These are phyloP conservation scores for Drosophila baimaii DNA, from an alignment of 1,140 invertebrate species.

Conservation along the genomic window DNA sequence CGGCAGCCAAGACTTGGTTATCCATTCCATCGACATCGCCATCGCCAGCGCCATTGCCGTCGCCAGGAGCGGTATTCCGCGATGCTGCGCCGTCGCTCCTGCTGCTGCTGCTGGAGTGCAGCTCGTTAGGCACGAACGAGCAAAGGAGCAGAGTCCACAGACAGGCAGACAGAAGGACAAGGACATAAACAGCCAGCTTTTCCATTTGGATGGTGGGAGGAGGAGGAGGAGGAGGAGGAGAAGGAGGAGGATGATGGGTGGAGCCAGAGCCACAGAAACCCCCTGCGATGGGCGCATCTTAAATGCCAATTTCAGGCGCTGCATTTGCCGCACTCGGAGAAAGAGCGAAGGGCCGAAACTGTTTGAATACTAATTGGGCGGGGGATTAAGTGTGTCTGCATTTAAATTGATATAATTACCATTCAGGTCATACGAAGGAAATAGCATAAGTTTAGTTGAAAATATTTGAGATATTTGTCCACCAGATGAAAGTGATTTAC, in stretches of 20 bases:
- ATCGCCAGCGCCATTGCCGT: constrained; percentile 28
- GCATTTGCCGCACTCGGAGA: constrained; percentile 52
- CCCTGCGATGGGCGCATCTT: constrained; percentile 39
- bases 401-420: constrained; percentile 39
- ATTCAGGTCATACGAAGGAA: constrained; percentile 13
- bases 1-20: constrained; percentile 61
- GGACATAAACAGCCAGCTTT: constrained; percentile 70
- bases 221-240: background rate
- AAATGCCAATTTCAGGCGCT: constrained; percentile 71
- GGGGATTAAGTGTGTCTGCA: constrained; percentile 5
- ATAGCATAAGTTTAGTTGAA: background rate
- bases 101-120: constrained; percentile 57
- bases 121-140: constrained; percentile 81
- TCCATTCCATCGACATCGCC: constrained; percentile 56
- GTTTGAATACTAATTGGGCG: constrained; percentile 41
- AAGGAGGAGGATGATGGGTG: background rate
- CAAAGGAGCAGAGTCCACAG: constrained; percentile 55
- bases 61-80: constrained; percentile 51
- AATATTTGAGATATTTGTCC: background rate
- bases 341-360: constrained; percentile 8
- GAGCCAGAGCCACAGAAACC: constrained; percentile 9
- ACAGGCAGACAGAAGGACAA: constrained; percentile 47
- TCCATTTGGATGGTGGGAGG: constrained; percentile 29
- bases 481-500: too few species aligned
- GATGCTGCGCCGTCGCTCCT: constrained; percentile 7